A percentile compares a stretch with the other conserved stretches of the same genome.
phyloP scores from a whole-genome alignment of 2,113 vertebrate genomes.

The Lepidothrix coronata region DNA sequence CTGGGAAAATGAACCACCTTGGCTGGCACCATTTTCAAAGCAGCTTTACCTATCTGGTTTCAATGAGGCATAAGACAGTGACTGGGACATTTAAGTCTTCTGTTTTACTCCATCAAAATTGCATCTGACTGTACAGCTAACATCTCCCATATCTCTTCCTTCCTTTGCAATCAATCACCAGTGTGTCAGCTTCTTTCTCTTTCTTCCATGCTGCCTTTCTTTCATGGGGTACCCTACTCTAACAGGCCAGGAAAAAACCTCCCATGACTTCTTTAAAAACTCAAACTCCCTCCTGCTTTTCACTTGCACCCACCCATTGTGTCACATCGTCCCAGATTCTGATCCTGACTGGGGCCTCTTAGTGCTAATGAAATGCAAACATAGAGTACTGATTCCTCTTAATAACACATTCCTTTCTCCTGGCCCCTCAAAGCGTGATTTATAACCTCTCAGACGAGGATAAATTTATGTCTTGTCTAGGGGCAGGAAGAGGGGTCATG shows the following conservation, averaged over 20 bases:
- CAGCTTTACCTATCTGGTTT: not conserved
- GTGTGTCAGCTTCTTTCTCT: not conserved
- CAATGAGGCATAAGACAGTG: not conserved
- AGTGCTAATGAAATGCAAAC: constrained; percentile 4
- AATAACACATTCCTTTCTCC: constrained; percentile 15
- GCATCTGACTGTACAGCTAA: not conserved
- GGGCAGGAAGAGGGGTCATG: constrained; percentile 43
- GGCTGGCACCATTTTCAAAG: not conserved
- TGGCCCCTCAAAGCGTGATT: not conserved
- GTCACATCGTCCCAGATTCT: not conserved
- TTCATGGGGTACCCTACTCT: not conserved
- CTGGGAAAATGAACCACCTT: not conserved
- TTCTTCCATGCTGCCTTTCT: not conserved
- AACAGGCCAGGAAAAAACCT: not conserved
- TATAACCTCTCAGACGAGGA: not conserved
- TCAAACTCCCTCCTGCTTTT: not conserved
- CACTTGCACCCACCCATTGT: not conserved
- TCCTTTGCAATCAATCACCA: not conserved
- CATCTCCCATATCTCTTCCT: not conserved
- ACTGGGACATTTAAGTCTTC: not conserved
- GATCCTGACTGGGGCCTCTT: not conserved
- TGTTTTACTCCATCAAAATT: not conserved
- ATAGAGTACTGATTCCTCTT: not conserved
- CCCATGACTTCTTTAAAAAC: not conserved
- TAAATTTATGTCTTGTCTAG: constrained; percentile 13